Evolutionary conservation across 2,888 invertebrate genomes (phyloP).

Genomic region (Toxonevra muliebris): DNA sequence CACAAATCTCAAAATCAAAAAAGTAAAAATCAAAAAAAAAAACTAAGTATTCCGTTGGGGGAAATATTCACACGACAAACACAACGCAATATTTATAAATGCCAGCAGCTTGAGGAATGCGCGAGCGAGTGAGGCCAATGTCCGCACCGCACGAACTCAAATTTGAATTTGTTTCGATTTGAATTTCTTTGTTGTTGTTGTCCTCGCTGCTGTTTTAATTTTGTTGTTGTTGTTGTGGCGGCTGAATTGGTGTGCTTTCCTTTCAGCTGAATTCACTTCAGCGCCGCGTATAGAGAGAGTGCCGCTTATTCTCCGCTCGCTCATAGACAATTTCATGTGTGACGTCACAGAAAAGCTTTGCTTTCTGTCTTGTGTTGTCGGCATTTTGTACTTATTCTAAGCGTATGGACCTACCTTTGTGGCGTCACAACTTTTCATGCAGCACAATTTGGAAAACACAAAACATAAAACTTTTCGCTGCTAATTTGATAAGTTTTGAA

Average conservation of each 20-base stretch:
- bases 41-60: too few relatives aligned
- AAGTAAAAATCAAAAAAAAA: too few relatives aligned
- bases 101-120: too few relatives aligned
- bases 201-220: not conserved
- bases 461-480: not conserved
- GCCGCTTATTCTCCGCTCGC: not conserved
- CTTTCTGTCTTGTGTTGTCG: not conserved
- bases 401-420: not conserved
- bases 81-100: too few relatives aligned
- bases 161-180: conserved; percentile 9
- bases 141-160: conserved; percentile 48
- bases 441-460: not conserved
- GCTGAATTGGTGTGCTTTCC: not conserved
- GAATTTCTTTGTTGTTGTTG: too few relatives aligned
- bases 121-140: conserved; percentile 43
- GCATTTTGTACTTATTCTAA: not conserved
- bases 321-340: conserved; percentile 33
- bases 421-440: not conserved
- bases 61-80: too few relatives aligned
- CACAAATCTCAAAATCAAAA: too few relatives aligned
- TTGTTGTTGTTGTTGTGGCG: not conserved
- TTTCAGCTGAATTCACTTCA: conserved; percentile 12
- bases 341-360: conserved; percentile 57
- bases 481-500: not conserved
- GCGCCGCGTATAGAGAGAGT: not conserved